Evolutionary conservation across 2,113 vertebrate species (phyloP).

Genomic region (Tragelaphus buxtoni): DNA sequence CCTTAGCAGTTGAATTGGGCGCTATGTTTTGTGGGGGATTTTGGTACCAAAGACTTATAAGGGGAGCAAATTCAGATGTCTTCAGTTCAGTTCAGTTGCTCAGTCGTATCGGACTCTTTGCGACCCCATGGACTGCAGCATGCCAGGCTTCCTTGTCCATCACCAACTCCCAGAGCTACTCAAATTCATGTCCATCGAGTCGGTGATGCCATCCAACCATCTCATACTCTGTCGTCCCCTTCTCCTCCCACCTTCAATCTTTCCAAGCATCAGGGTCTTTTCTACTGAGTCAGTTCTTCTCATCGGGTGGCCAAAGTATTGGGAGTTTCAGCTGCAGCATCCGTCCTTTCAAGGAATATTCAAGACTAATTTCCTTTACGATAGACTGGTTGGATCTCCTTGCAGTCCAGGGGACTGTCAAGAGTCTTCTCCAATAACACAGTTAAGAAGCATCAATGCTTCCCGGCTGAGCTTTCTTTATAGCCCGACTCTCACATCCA

Average conservation of each 20-base stretch:
- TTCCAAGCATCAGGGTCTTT: not conserved
- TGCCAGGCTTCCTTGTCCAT: not conserved
- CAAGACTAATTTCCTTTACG: not conserved
- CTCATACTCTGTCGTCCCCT: not conserved
- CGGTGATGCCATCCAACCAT: not conserved
- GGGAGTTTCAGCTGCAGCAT: not conserved
- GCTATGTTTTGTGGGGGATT: not conserved
- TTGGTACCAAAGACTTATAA: not conserved
- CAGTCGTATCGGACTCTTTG: not conserved
- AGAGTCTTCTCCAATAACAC: not conserved
- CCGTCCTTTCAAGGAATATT: not conserved
- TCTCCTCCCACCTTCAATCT: not conserved
- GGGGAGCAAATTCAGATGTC: slow-evolving; percentile 19
- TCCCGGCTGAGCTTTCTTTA: not conserved
- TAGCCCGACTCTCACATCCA: not conserved
- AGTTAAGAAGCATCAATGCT: not conserved
- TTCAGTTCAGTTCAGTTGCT: not conserved
- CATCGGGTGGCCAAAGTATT: not conserved
- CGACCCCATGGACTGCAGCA: not conserved
- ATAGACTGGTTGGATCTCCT: not conserved
- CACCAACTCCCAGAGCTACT: not conserved
- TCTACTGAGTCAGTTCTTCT: not conserved
- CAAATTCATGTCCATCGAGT: not conserved
- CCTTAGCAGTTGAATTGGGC: not conserved
- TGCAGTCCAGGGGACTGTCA: not conserved